Evolutionary conservation across 1,140 invertebrate genomes (phyloP), one percentile per base, ranked within the genome.

Genomic region (Spodoptera frugiperda): DNA sequence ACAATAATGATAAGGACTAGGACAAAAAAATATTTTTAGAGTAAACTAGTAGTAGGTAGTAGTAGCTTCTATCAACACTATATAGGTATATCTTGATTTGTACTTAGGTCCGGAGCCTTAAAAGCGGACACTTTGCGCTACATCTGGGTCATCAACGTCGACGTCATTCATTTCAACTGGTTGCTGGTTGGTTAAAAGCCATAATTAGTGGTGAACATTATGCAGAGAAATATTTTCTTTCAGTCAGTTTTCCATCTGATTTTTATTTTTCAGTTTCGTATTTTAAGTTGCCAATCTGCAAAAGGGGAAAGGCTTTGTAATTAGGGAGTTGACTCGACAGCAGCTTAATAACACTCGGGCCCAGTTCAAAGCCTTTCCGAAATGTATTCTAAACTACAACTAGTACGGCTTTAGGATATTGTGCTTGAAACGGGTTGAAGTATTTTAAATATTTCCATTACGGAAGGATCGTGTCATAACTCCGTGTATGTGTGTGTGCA

Each of bases 231-330:
- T 73, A 57, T 68, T 76, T 76, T 59, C 74, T 46, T 57, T 76
- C 59, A 46, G 4, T 76, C 59, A 46, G 4, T 67, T 15, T 57
- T 78, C 49, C 54, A 57, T 73, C 67, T 78, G 30, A 54, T 73
- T 73, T 78, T 81, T 78, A 54, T 33, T 55, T 71, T 68, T 72
- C 57, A 72, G 68, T 72, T 72, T 57, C 46, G 33, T 67, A 68
- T 73, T 78, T 77, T 76, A 76, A 76, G 79, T 82, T 44, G 72
- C 76, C 76, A 79, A 78, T 79, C 76, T 78, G 51, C 67, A 67
- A 77, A 83, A 73, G 76, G 67, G 59, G 70, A 77, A 83, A 78
- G 77, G 75, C 65, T 79, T 81, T 78, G 77, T 81, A 83, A 81
- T 82, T 82, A 82, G 78, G 25, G 68, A 77, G 75, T 78, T 76